Evolutionary conservation across 2,888 invertebrate genomes (phyloP), one percentile per base, ranked within the genome.

Genomic region (Drosophila paranaensis): DNA sequence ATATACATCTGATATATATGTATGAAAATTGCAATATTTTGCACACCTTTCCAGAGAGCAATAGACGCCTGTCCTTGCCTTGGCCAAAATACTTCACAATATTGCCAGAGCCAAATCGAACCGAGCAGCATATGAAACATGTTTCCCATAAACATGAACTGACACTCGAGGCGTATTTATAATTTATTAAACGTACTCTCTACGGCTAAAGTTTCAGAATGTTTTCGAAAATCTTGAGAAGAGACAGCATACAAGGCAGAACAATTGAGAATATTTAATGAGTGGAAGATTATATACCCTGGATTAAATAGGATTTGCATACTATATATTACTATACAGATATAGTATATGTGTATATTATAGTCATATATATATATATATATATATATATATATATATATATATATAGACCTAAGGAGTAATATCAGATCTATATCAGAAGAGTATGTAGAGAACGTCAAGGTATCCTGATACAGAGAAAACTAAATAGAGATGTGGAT

Each of bases 21-120:
- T 68, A 70, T 57, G 55, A 54, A 70, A 67, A 77, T 69, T 77
- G 67, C 53, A 54, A 56, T 68, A 56, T 57, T 71, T 72, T 57
- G 70, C 65, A 68, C 70, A 70, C 60, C 48, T 64, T 40, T 72
- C 27, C 35, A 58, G 43, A 71, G 82, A 73, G 68, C 81, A 83
- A 82, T 73, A 81, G 77, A 73, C 85, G 54, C 25, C 0, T 33
- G 82, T 77, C 82, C 82, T 85, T 73, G 75, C 81, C 81, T 83
- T 58, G 65, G 56, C 46, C 33, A 39, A 11, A 39, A 33, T 30
- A 51, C 51, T 46, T 16, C 11, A 13, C 5, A 46, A 55, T 46
- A 50, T 40, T 33, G 30, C 50, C 39, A 39, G 37, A 43, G 6
- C 20, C 14, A 42, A 35, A 40, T 68, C 51, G 60, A 65, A 67